Conservation (phyloP, 2,113 vertebrate genomes). For the Gnathonemus echidnorhynchus region DNA sequence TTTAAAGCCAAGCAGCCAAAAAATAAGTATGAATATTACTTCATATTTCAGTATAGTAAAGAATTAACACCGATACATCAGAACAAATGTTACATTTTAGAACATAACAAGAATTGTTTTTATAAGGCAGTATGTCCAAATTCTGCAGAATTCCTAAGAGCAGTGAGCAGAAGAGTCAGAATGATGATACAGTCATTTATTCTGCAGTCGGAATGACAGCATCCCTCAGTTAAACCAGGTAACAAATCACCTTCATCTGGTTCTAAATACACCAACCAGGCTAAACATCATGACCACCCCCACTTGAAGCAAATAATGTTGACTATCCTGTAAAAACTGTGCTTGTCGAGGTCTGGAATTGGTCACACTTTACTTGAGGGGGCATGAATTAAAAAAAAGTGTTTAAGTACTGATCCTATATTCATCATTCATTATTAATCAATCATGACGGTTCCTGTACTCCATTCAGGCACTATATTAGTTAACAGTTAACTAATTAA, state of each 20-base stretch:
- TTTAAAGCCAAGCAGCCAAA: not conserved
- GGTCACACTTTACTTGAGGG: too few species aligned
- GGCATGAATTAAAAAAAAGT: too few species aligned
- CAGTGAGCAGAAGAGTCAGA: not conserved
- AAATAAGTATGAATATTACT: not conserved
- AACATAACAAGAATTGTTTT: not conserved
- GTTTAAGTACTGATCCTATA: too few species aligned
- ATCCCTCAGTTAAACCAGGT: not conserved
- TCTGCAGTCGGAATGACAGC: not conserved
- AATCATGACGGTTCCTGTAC: too few species aligned
- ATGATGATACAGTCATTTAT: not conserved
- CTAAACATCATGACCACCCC: not conserved
- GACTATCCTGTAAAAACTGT: not conserved
- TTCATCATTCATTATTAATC: too few species aligned
- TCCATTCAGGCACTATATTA: too few species aligned
- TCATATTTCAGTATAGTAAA: not conserved
- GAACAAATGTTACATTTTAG: not conserved
- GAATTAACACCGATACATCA: not conserved
- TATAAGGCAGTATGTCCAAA: not conserved
- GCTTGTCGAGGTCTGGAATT: not conserved
- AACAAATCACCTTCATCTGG: not conserved
- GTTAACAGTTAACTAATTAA: too few species aligned
- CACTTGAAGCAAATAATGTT: not conserved
- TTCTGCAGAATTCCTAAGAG: not conserved
- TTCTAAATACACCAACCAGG: not conserved